Percentiles rank a stretch among this genome's conserved stretches.
phyloP scores from a whole-genome alignment of 1,140 invertebrate species.

The Drosophila simulans region DNA sequence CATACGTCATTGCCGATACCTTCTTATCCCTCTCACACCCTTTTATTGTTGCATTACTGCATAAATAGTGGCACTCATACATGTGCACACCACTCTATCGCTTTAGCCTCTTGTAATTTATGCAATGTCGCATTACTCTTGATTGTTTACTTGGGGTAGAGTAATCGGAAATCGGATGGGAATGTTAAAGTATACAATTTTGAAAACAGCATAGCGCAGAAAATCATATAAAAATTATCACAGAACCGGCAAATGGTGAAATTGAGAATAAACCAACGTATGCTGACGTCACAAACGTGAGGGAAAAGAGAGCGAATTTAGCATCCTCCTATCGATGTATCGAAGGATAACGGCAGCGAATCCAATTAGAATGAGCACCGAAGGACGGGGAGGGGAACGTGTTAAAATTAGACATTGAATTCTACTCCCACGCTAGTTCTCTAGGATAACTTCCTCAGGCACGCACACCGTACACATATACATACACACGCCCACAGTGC shows the following conservation, averaged over 20 bases:
- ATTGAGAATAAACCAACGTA: constrained; percentile 20
- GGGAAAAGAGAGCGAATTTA: constrained; percentile 6
- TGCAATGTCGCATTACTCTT: constrained; percentile 43
- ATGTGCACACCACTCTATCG: constrained; percentile 6
- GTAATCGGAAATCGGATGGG: constrained; percentile 18
- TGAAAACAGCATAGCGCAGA: constrained; percentile 32
- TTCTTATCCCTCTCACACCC: constrained; percentile 12
- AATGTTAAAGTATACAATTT: constrained; percentile 54
- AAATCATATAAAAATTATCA: constrained; percentile 29
- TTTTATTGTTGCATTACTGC: constrained; percentile 35
- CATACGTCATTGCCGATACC: constrained; percentile 22
- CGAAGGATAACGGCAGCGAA: constrained; percentile 35
- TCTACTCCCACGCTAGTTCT: constrained; percentile 46
- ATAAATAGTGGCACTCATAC: constrained; percentile 22
- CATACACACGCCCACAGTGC: constrained; percentile 60
- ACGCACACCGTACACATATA: constrained; percentile 17
- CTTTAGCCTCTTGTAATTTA: constrained; percentile 26
- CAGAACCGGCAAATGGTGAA: constrained; percentile 46
- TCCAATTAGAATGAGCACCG: constrained; percentile 38
- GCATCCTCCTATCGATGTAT: constrained; percentile 25
- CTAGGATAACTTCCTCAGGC: constrained; percentile 65
- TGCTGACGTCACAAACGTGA: constrained; percentile 59
- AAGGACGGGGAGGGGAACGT: constrained; percentile 22
- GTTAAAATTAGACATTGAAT: constrained; percentile 66
- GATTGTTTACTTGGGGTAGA: constrained; percentile 36